phyloP scores from a whole-genome alignment of 2,888 invertebrate species.

The Elegia similella region DNA sequence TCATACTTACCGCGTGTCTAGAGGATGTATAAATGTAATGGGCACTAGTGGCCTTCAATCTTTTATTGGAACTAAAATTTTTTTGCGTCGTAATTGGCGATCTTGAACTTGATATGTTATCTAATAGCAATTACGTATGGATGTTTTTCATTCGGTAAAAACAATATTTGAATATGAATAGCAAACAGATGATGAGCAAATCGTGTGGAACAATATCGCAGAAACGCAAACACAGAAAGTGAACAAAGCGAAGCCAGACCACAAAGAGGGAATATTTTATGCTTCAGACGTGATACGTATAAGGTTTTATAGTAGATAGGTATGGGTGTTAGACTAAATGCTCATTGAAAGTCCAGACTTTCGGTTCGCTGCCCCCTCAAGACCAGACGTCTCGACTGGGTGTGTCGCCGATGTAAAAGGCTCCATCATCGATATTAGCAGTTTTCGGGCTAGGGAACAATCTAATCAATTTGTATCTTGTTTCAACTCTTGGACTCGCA shows the following conservation, averaged over 20 bases:
- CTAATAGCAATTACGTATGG: background rate
- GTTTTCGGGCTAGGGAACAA: background rate
- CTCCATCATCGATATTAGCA: background rate
- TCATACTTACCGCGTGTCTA: conserved; percentile 11
- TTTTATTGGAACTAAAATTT: background rate
- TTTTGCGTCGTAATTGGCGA: conserved; percentile 7
- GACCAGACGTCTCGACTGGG: conserved; percentile 25
- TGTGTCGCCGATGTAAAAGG: conserved; percentile 13
- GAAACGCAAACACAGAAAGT: background rate
- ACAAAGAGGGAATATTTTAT: background rate
- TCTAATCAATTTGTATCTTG: background rate
- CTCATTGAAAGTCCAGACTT: conserved; percentile 15
- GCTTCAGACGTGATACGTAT: conserved; percentile 1
- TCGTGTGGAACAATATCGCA: background rate
- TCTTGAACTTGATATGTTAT: conserved; percentile 8
- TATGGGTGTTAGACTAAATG: conserved; percentile 1
- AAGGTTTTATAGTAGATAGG: background rate
- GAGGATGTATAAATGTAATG: conserved; percentile 15
- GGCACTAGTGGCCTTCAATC: conserved; percentile 3
- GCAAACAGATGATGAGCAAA: background rate
- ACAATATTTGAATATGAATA: background rate
- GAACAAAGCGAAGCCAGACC: conserved; percentile 2
- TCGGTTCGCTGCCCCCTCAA: conserved; percentile 22
- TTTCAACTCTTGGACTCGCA: no score
- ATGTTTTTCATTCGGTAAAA: background rate